These are phyloP conservation scores for Calidris pugnax DNA, from an alignment of 2,113 vertebrate genomes.

Conservation along the genomic window DNA sequence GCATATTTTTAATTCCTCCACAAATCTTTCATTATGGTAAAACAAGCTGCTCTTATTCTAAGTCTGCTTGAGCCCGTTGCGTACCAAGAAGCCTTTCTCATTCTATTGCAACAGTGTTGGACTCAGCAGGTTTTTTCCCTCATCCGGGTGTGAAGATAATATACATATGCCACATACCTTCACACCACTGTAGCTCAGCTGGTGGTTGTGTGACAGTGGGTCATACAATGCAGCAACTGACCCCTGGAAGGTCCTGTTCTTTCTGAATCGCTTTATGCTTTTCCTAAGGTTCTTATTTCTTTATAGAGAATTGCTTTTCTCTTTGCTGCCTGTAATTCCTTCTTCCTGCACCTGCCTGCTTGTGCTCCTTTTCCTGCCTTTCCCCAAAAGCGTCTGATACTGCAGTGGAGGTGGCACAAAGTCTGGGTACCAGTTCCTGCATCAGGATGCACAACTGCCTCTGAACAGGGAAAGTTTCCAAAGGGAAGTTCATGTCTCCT, in stretches of 20 bases:
- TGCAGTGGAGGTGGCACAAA: neutral
- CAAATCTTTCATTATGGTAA: neutral
- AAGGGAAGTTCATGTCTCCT: neutral
- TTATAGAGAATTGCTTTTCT: neutral
- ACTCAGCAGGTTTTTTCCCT: neutral
- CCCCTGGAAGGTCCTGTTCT: neutral
- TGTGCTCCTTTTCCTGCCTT: neutral
- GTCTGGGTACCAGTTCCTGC: accelerated
- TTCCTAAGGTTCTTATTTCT: neutral
- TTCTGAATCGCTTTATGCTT: neutral
- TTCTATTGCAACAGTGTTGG: neutral
- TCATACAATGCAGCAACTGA: too few relatives aligned
- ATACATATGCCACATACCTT: neutral
- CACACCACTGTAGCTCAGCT: neutral
- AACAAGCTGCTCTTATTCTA: neutral
- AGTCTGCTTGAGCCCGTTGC: neutral
- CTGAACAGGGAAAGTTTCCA: neutral
- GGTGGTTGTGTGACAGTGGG: neutral
- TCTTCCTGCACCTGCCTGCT: neutral
- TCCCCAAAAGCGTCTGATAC: neutral
- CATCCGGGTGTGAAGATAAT: neutral
- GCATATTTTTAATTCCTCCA: neutral
- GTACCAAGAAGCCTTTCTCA: neutral
- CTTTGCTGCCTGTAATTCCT: neutral
- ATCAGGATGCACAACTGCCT: neutral